These are phyloP conservation scores for Epinephelus awoara DNA, from an alignment of 2,797 vertebrate genomes.

Conservation along the genomic window DNA sequence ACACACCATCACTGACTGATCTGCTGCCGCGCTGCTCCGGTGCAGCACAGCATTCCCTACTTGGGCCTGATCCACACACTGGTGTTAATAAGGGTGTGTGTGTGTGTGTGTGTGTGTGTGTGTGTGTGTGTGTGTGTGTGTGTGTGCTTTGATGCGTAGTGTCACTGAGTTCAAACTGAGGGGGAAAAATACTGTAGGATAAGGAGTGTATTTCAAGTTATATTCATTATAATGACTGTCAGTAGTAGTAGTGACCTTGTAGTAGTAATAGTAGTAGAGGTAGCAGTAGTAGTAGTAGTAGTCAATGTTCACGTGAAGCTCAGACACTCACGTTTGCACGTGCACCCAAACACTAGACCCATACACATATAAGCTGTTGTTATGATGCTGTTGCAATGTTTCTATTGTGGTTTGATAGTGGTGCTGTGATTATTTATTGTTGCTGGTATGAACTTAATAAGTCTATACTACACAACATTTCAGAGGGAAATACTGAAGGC, in stretches of 20 bases:
- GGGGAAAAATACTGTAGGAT: not conserved
- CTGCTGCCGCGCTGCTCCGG: conserved; percentile 27
- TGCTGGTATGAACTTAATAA: no score
- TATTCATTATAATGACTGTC: not conserved
- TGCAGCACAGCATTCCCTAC: conserved; percentile 9
- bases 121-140: not conserved
- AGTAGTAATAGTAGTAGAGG: not conserved
- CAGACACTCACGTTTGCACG: not conserved
- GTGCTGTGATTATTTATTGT: no score
- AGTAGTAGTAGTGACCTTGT: no score
- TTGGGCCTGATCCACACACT: conserved; percentile 3
- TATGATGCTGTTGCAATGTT: not conserved
- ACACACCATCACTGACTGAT: conserved; percentile 26
- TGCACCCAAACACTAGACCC: not conserved
- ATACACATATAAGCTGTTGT: not conserved
- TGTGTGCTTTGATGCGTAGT: not conserved
- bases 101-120: not conserved
- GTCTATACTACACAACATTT: no score
- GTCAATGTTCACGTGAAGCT: not conserved
- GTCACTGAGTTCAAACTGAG: conserved; percentile 15
- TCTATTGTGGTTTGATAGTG: not conserved
- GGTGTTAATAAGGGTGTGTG: not conserved
- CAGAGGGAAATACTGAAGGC: no score
- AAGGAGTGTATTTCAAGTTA: not conserved
- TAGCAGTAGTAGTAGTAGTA: not conserved